Base-by-base conservation (phyloP, 1,140 invertebrate genomes). In the Pachypeltis micranthus region DNA sequence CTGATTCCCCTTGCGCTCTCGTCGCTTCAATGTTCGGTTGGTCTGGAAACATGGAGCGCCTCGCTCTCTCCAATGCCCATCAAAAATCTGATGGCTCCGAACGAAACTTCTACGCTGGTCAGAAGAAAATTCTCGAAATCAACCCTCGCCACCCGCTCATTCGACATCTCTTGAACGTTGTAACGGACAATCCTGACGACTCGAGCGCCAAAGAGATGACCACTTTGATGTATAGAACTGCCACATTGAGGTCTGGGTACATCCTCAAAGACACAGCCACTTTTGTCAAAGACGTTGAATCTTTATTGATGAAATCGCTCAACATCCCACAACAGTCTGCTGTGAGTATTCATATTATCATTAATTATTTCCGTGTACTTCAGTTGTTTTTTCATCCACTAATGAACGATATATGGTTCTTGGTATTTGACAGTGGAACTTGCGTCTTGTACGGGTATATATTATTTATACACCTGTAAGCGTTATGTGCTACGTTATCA, bases 1-100 rank as follows among this genome's bases (percentile, higher is more conserved):
- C 88, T 44, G 85, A 86, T 63, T 98, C 96, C 1, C 95, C 96
- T 0, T 97, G 93, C 76, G 96, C 95, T 27, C 77, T 99, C 28
- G 92, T 98, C n/a, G 95, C 96, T 47, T 90, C 88, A 64, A 88
- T 92, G 78, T 98, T 95, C 74, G 94, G 94, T 61, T 96, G 93
- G 94, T 97, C 95, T 68, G 96, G 95, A 63, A 99, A 99, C 74
- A 99, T 99, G 96, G 96, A 99, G 76, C 82, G 96, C 60, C 81
- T 99, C 56, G 94, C 94, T 60, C 80, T 92, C 66, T 93, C 93
- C 12, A 97, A 99, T 75, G 94, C 96, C 21, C 96, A 98, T 77
- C 93, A 96, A 71, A 98, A 98, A 76, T 76, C 89, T 1, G 87
- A 96, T 71, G 96, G 98, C 80, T 84, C 91, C 12, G 90, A 93